phyloP scores from a whole-genome alignment of 2,113 vertebrate genomes.

The Antechinus flavipes region DNA sequence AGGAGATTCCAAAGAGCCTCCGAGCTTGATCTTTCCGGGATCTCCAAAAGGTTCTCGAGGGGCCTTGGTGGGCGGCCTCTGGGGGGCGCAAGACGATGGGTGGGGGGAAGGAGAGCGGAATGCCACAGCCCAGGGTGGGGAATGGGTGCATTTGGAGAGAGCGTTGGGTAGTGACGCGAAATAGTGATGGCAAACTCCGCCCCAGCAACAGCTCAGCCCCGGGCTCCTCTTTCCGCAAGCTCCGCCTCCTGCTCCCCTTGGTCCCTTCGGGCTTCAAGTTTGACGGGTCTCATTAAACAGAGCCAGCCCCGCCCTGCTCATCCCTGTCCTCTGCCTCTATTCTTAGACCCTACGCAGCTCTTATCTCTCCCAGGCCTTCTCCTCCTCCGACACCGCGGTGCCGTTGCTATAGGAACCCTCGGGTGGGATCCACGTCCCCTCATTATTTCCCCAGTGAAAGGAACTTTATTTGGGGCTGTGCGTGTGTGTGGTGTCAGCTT shows the following conservation, averaged over 20 bases:
- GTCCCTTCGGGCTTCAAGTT: neutral
- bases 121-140: neutral
- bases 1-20: neutral
- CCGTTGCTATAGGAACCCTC: conserved; percentile 87
- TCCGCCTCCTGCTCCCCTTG: neutral
- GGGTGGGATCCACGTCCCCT: conserved; percentile 71
- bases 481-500: conserved; percentile 82
- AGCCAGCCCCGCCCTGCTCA: neutral
- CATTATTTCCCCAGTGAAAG: conserved; percentile 81
- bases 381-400: conserved; percentile 75
- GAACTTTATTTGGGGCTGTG: conserved; percentile 84
- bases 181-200: neutral
- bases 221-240: neutral
- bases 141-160: neutral
- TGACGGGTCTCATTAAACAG: neutral
- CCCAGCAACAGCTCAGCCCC: neutral
- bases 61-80: neutral
- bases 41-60: neutral
- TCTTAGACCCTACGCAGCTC: conserved; percentile 70
- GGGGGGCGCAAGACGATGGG: neutral
- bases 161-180: neutral
- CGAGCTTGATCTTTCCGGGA: neutral
- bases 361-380: conserved; percentile 70
- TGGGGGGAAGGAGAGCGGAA: neutral
- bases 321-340: conserved; percentile 52